Percentiles rank a stretch among this genome's conserved stretches.
phyloP scores from a whole-genome alignment of 2,888 invertebrate species.

The Idaea biselata region DNA sequence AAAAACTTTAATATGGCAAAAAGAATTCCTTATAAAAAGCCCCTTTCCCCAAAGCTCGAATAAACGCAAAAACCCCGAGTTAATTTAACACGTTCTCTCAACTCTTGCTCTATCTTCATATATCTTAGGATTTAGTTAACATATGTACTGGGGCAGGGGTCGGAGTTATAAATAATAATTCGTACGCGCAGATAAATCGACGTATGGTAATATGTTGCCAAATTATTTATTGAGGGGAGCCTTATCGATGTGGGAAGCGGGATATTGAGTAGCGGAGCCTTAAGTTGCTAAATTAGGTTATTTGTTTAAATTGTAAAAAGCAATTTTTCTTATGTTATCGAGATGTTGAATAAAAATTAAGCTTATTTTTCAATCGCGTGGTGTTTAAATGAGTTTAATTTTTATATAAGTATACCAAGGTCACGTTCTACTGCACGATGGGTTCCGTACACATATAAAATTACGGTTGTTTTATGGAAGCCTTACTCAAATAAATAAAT shows the following conservation, averaged over 20 bases:
- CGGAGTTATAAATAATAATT: slow-evolving; percentile 76
- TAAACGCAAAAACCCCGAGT: slow-evolving; percentile 7
- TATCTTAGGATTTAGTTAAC: slow-evolving; percentile 67
- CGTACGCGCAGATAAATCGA: slow-evolving; percentile 74
- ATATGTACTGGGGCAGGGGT: slow-evolving; percentile 66
- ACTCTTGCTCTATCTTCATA: slow-evolving; percentile 39
- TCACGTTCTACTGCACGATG: too few relatives aligned
- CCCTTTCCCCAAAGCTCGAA: neutral
- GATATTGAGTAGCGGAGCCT: neutral
- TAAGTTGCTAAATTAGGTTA: neutral
- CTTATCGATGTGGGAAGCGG: slow-evolving; percentile 39
- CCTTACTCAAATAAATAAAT: too few relatives aligned
- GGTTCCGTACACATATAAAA: too few relatives aligned
- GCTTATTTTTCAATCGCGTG: too few relatives aligned
- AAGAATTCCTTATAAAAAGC: neutral
- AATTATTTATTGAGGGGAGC: slow-evolving; percentile 78
- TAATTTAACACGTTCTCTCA: slow-evolving; percentile 3
- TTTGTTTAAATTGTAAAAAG: neutral
- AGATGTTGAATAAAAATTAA: too few relatives aligned
- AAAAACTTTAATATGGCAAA: neutral
- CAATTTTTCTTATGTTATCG: too few relatives aligned
- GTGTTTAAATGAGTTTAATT: too few relatives aligned
- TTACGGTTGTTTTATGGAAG: too few relatives aligned
- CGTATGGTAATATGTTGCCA: slow-evolving; percentile 76
- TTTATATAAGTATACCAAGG: too few relatives aligned